phyloP scores from a whole-genome alignment of 2,113 vertebrate genomes.

The Brachyistius frenatus region DNA sequence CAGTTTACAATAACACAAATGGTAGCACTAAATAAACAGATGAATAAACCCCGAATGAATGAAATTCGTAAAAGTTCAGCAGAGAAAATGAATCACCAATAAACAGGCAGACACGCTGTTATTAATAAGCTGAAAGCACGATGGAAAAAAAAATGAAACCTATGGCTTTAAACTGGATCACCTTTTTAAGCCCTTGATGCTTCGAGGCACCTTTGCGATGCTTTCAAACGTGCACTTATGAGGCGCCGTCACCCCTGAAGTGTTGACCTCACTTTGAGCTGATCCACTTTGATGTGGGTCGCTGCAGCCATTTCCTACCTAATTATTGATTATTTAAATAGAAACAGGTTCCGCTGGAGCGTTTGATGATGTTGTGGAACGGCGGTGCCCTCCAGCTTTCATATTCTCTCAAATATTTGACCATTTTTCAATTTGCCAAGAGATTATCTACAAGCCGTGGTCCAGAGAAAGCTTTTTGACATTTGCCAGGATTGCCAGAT shows the following conservation, averaged over 20 bases:
- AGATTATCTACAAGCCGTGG: conserved; percentile 27
- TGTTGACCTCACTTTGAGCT: neutral
- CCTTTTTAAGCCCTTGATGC: too few relatives aligned
- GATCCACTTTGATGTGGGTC: conserved; percentile 25
- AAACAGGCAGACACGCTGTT: neutral
- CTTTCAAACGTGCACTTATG: too few relatives aligned
- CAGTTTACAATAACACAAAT: neutral
- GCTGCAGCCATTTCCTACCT: conserved; percentile 10
- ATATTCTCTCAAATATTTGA: conserved; percentile 53
- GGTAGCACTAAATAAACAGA: neutral
- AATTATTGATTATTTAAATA: conserved; percentile 31
- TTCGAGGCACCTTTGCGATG: too few relatives aligned
- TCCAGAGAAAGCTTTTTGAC: conserved; percentile 44
- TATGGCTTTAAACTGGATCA: too few relatives aligned
- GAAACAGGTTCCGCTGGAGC: conserved; percentile 10
- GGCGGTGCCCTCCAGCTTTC: conserved; percentile 12
- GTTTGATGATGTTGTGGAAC: conserved; percentile 13
- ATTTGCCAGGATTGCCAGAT: conserved; percentile 65
- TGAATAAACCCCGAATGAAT: neutral
- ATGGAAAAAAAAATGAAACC: neutral
- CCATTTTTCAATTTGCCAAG: conserved; percentile 41
- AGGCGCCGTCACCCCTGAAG: neutral
- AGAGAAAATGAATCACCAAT: neutral
- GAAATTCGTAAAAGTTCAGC: neutral
- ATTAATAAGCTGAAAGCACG: neutral